Evolutionary conservation across 2,888 invertebrate species (phyloP).

Genomic region (Meganola albula): DNA sequence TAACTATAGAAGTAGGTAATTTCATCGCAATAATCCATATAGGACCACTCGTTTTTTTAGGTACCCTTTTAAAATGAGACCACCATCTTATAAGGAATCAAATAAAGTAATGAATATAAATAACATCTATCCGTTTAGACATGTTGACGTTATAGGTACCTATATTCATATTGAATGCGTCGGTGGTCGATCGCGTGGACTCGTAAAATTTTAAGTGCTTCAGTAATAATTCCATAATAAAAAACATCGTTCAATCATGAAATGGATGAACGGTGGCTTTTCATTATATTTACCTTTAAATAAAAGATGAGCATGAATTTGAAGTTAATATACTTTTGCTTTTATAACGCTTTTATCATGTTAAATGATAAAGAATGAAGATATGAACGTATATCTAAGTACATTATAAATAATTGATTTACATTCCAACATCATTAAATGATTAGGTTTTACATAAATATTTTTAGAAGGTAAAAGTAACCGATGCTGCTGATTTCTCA

Average conservation of each 20-base stretch:
- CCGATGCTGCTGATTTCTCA: no score
- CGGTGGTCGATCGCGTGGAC: constrained; percentile 36
- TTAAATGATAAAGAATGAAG: constrained; percentile 14
- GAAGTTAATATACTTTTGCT: constrained; percentile 14
- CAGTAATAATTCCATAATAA: constrained; percentile 42
- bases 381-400: no score
- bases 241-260: constrained; percentile 42
- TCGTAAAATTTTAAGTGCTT: constrained; percentile 44
- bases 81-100: no score
- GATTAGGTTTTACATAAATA: background rate
- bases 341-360: constrained; percentile 14
- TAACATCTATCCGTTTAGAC: constrained; percentile 1
- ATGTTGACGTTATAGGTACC: constrained; percentile 15
- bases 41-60: no score
- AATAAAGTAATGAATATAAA: no score
- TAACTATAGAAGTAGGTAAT: no score
- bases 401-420: constrained; percentile 10
- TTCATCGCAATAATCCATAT: no score
- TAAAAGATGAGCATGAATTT: constrained; percentile 29
- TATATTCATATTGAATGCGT: constrained; percentile 28
- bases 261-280: constrained; percentile 26
- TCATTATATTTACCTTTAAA: constrained; percentile 34
- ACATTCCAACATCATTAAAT: background rate
- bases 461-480: no score
- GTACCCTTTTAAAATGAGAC: no score